Evolutionary conservation across 2,113 vertebrate species (phyloP).

Genomic region (Oreochromis tanganicae): DNA sequence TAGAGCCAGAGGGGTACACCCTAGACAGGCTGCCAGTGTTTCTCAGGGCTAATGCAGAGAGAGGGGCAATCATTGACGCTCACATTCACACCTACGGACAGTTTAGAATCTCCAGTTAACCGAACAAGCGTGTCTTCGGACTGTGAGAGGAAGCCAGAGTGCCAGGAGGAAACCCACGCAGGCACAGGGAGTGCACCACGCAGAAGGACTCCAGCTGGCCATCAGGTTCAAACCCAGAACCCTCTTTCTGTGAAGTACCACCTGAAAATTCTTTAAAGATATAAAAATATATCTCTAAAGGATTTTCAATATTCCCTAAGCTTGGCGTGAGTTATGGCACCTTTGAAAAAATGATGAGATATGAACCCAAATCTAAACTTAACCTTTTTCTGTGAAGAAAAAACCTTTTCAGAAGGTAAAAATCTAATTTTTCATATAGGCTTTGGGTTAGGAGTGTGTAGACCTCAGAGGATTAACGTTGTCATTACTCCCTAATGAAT

Average conservation of each 20-base stretch:
- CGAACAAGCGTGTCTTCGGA: background rate
- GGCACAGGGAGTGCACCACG: background rate
- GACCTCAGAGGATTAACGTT: background rate
- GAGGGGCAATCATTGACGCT: background rate
- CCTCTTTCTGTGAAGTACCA: background rate
- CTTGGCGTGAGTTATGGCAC: background rate
- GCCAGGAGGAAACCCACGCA: background rate
- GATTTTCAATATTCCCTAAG: background rate
- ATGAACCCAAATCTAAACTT: background rate
- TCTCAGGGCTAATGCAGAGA: background rate
- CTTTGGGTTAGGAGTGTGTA: background rate
- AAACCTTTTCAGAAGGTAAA: background rate
- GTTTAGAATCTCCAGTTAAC: background rate
- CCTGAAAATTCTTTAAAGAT: background rate
- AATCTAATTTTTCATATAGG: background rate
- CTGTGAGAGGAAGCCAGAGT: background rate
- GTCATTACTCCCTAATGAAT: background rate
- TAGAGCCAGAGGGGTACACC: background rate
- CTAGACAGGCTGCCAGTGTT: background rate
- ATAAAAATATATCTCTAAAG: background rate
- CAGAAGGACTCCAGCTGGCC: background rate
- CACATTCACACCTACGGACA: background rate
- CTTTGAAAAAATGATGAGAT: background rate
- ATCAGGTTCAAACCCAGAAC: background rate
- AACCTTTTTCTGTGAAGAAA: background rate